These are phyloP conservation scores for Cacatua alba DNA, from an alignment of 2,113 vertebrate genomes.

Conservation along the genomic window DNA sequence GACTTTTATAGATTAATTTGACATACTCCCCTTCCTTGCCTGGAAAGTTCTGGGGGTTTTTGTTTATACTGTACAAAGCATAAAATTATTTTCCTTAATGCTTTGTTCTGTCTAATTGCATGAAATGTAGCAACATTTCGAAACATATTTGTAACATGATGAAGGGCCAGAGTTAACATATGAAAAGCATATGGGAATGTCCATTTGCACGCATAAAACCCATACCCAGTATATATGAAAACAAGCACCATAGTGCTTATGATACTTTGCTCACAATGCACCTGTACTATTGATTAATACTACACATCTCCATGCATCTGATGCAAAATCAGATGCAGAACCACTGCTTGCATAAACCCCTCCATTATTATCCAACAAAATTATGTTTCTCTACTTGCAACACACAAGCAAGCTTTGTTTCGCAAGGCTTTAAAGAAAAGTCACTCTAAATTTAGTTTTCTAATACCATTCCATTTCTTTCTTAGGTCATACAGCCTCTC, in stretches of 20 bases:
- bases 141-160: conserved; percentile 26
- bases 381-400: neutral
- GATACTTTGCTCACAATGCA: neutral
- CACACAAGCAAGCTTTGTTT: neutral
- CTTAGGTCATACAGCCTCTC: neutral
- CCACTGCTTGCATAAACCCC: neutral
- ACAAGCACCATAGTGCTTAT: neutral
- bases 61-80: conserved; percentile 41
- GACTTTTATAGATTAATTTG: conserved; percentile 29
- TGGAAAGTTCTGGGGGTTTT: conserved; percentile 24
- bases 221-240: neutral
- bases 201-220: neutral
- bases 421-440: neutral
- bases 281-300: neutral
- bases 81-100: conserved; percentile 13
- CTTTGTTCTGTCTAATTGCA: conserved; percentile 46
- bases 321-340: neutral
- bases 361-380: neutral
- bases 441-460: neutral
- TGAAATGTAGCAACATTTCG: conserved; percentile 35
- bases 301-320: neutral
- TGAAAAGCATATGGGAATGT: neutral
- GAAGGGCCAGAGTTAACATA: neutral
- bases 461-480: neutral
- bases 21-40: conserved; percentile 22